Conservation (phyloP, 2,113 vertebrate species). For the Caretta caretta region DNA sequence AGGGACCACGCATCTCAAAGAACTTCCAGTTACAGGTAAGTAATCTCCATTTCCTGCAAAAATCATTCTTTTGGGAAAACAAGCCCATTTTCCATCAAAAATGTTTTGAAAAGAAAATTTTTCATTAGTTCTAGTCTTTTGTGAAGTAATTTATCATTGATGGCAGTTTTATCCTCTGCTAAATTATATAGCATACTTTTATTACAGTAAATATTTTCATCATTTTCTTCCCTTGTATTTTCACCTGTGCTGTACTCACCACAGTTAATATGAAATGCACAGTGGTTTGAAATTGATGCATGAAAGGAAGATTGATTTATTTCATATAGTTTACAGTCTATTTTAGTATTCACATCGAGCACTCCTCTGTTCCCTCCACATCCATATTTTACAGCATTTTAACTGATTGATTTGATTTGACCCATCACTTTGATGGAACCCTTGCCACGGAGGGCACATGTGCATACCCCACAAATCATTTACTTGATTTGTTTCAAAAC, state of each 20-base stretch:
- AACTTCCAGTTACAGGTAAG: background rate
- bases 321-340: slow-evolving; percentile 67
- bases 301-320: slow-evolving; percentile 76
- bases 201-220: slow-evolving; percentile 43
- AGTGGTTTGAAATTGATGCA: slow-evolving; percentile 58
- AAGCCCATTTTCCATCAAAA: background rate
- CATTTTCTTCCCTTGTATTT: slow-evolving; percentile 59
- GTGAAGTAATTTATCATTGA: slow-evolving; percentile 40
- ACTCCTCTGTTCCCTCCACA: slow-evolving; percentile 71
- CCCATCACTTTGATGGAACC: slow-evolving; percentile 68
- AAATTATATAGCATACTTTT: slow-evolving; percentile 11
- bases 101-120: slow-evolving; percentile 4
- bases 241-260: slow-evolving; percentile 57
- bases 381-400: slow-evolving; percentile 78
- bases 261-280: slow-evolving; percentile 50
- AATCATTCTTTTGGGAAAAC: background rate
- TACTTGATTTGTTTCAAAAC: slow-evolving; percentile 63
- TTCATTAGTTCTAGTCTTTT: background rate
- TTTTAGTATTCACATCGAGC: slow-evolving; percentile 78
- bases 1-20: background rate
- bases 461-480: slow-evolving; percentile 66
- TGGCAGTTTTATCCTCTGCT: slow-evolving; percentile 24
- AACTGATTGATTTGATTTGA: slow-evolving; percentile 76
- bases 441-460: slow-evolving; percentile 36
- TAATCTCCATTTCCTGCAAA: background rate